Evolutionary conservation across 2,113 vertebrate genomes (phyloP).

Genomic region (Ctenodactylus gundi): DNA sequence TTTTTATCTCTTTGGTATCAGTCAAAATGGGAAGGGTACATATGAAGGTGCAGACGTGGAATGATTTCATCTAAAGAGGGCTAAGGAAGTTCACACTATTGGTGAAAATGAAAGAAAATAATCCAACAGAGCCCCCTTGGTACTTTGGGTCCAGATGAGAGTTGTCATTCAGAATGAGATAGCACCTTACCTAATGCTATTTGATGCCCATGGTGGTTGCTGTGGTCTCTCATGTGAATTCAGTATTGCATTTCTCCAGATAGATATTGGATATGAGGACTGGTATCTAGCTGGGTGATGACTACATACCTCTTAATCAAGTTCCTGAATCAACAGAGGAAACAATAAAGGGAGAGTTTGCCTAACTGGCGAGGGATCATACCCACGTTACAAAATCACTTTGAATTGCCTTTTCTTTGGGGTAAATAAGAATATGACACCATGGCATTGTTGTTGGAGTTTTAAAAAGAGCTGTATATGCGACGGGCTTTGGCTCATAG

Average conservation of each 20-base stretch:
- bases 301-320: background rate
- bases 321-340: background rate
- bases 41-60: background rate
- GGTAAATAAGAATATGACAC: background rate
- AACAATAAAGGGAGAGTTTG: background rate
- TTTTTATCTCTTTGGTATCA: background rate
- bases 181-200: background rate
- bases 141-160: too few species aligned
- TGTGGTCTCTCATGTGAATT: background rate
- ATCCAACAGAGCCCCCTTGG: accelerated
- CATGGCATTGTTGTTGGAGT: background rate
- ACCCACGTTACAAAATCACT: background rate
- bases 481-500: background rate
- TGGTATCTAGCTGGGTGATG: background rate
- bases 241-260: background rate
- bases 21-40: background rate
- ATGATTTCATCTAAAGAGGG: background rate
- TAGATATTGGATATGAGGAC: background rate
- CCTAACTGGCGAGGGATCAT: background rate
- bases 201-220: background rate
- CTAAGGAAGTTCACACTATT: background rate
- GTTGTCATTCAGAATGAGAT: background rate
- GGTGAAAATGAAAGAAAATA: background rate
- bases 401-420: background rate
- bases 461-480: background rate